Percentiles rank a stretch among this genome's conserved stretches.
Conservation (phyloP, 2,888 invertebrate genomes). For the Aphidoletes aphidimyza region DNA sequence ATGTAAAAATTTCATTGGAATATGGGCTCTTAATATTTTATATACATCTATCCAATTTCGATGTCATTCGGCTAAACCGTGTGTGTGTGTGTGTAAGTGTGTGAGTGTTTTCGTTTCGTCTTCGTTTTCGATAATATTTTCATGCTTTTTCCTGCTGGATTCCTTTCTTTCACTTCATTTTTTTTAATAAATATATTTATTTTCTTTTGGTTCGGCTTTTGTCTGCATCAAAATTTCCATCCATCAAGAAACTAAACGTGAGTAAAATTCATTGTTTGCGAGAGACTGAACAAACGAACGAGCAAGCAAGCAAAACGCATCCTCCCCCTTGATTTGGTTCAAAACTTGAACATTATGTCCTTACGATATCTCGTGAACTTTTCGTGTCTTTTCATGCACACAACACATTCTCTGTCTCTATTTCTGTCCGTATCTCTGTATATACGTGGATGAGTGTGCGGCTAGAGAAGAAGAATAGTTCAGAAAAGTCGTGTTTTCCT, state of each 20-base stretch:
- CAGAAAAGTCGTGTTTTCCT: slow-evolving; percentile 29
- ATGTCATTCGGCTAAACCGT: neutral
- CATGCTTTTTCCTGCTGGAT: neutral
- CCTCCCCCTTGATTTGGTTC: neutral
- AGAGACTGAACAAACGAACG: too few relatives aligned
- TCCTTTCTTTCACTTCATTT: neutral
- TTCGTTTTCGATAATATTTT: slow-evolving; percentile 20
- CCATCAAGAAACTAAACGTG: slow-evolving; percentile 48
- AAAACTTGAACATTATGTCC: slow-evolving; percentile 12
- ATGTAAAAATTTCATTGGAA: slow-evolving; percentile 42
- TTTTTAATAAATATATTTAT: neutral
- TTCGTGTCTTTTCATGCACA: neutral
- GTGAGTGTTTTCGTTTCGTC: slow-evolving; percentile 10
- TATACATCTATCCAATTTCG: slow-evolving; percentile 44
- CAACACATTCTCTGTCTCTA: neutral
- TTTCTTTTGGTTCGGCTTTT: slow-evolving; percentile 15
- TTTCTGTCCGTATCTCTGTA: too few relatives aligned
- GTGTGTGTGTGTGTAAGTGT: slow-evolving; percentile 4
- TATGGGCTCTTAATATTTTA: slow-evolving; percentile 51
- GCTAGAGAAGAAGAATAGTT: slow-evolving; percentile 18
- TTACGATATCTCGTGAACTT: slow-evolving; percentile 27
- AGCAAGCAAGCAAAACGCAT: too few relatives aligned
- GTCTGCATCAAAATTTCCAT: slow-evolving; percentile 49
- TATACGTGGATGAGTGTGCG: too few relatives aligned
- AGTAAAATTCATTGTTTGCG: slow-evolving; percentile 49